Percentiles rank a stretch among this genome's conserved stretches.
These are phyloP conservation scores for Cydia strobilella DNA, from an alignment of 1,140 invertebrate genomes.

Conservation along the genomic window DNA sequence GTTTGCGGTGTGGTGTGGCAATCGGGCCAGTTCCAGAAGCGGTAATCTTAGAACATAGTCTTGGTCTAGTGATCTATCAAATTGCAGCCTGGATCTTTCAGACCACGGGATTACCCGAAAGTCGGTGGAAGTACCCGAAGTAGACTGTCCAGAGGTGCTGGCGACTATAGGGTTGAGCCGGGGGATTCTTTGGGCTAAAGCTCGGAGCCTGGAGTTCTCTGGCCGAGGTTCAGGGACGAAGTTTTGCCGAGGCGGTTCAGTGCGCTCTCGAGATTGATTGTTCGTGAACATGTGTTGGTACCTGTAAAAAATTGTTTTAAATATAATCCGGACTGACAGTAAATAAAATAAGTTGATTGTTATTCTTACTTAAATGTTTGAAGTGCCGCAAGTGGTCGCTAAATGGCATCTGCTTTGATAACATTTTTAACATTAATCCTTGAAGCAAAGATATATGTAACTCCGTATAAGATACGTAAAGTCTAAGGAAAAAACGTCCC, in stretches of 20 bases:
- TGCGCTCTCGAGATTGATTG: constrained; percentile 38
- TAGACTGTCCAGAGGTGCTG: constrained; percentile 33
- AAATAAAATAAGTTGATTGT: too few relatives aligned
- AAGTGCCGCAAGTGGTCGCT: too few relatives aligned
- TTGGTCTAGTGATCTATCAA: constrained; percentile 54
- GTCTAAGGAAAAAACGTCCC: too few relatives aligned
- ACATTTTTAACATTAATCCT: too few relatives aligned
- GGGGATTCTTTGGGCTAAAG: constrained; percentile 62
- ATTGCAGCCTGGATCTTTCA: constrained; percentile 46
- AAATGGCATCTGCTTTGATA: too few relatives aligned
- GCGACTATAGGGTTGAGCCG: constrained; percentile 51
- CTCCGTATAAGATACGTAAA: too few relatives aligned
- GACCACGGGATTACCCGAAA: constrained; percentile 64
- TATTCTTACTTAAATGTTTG: too few relatives aligned
- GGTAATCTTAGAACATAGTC: constrained; percentile 61
- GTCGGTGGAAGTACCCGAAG: constrained; percentile 41
- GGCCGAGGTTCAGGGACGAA: constrained; percentile 52
- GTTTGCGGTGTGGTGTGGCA: constrained; percentile 32
- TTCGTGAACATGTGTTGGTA: constrained; percentile 71
- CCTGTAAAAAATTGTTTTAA: constrained; percentile 12
- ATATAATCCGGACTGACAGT: too few relatives aligned
- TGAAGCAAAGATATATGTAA: too few relatives aligned
- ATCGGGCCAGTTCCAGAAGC: constrained; percentile 57
- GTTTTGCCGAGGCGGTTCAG: constrained; percentile 43
- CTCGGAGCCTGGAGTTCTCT: constrained; percentile 55